Evolutionary conservation across 2,797 vertebrate genomes (phyloP), one percentile per base, ranked within the genome.

Genomic region (Tokudaia muenninki): DNA sequence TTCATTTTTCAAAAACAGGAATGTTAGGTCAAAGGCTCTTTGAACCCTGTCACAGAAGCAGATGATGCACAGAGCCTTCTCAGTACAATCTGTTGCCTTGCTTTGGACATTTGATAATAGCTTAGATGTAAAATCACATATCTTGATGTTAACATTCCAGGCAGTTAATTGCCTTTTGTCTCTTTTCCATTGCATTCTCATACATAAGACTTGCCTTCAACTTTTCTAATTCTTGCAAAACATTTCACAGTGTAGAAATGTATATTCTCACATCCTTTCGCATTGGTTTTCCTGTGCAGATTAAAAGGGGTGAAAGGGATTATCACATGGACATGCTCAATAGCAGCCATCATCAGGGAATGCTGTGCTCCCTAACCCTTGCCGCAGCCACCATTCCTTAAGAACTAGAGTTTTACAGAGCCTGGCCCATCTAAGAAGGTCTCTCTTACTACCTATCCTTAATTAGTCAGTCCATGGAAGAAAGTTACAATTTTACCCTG

Each of bases 151-250:
- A 50, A 72, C 50, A 88, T 84, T 81, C 50, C 13, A 3, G 77
- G 44, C 63, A 31, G 14, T 61, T 14, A 13, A 52, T 1, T 26
- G 26, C 87, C 84, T 80, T 87, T 96, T 31, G 94, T 93, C 55
- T 86, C 88, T 83, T 87, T 24, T 7, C 44, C 12, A 2, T 65
- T 94, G 10, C 29, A n/a, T 89, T 91, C 84, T 94, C 74, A 77
- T 61, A 9, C 61, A 16, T 91, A 19, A 63, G 52, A 57, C 41
- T 72, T 83, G 19, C 19, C 6, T 89, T 91, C 90, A 52, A 63
- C 55, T 63, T 92, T 67, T 44, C 83, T 83, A 93, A 57, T 77
- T 79, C 82, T 91, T 96, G 59, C 22, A 47, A 44, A 94, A 92
- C 2, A 52, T 72, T 84, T 92, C 67, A 41, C 13, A 0, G 55